A percentile compares a stretch with the other conserved stretches of the same genome.
Conservation (phyloP, 2,888 invertebrate genomes). For the Folsomia candida region DNA sequence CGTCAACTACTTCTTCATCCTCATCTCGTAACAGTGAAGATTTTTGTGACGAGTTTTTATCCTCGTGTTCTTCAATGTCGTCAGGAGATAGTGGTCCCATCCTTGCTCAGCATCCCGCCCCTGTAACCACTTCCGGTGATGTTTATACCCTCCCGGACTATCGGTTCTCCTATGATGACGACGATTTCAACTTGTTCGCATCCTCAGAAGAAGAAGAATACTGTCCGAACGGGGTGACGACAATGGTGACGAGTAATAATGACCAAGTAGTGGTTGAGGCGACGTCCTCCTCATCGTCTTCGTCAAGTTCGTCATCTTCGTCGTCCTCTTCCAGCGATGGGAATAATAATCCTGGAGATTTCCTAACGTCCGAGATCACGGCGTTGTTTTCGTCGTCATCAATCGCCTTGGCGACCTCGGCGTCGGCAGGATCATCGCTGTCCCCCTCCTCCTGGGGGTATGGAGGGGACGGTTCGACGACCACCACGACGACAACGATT, state of each 20-base stretch:
- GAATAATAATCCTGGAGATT: constrained; percentile 1
- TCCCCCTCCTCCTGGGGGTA: too few species aligned
- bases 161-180: constrained; percentile 23
- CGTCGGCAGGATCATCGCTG: constrained; percentile 7
- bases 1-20: not conserved
- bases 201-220: too few species aligned
- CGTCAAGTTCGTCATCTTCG: constrained; percentile 6
- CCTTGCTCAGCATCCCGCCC: constrained; percentile 29
- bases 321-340: not conserved
- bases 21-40: not conserved
- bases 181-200: constrained; percentile 42
- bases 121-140: not conserved
- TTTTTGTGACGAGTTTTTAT: too few species aligned
- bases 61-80: not conserved
- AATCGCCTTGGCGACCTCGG: not conserved
- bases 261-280: too few species aligned
- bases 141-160: not conserved
- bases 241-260: not conserved
- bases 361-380: constrained; percentile 12
- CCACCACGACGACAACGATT: not conserved
- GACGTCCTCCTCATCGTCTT: not conserved
- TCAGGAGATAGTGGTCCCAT: constrained; percentile 30
- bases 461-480: not conserved
- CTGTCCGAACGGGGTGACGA: constrained; percentile 43
- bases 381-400: constrained; percentile 17